Evolutionary conservation across 1,140 invertebrate species (phyloP).

Genomic region (Lasioglossum baleicum): DNA sequence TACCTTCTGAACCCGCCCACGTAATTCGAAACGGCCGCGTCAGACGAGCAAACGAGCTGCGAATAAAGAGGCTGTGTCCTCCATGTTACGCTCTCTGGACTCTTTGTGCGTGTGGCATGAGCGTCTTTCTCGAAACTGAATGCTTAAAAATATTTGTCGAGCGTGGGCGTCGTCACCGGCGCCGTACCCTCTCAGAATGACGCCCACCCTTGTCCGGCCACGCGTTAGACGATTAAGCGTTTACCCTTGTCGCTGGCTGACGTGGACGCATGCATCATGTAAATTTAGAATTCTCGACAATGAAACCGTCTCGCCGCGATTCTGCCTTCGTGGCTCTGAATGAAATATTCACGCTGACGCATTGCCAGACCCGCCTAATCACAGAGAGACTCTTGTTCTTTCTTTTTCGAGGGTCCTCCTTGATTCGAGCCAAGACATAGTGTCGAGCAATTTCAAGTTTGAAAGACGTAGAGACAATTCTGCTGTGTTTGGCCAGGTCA

Average conservation of each 20-base stretch:
- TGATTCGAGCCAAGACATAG: too few relatives aligned
- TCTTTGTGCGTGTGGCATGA: too few relatives aligned
- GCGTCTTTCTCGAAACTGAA: too few relatives aligned
- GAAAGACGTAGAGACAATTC: too few relatives aligned
- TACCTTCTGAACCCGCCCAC: too few relatives aligned
- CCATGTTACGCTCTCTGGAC: too few relatives aligned
- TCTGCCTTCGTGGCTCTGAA: background rate
- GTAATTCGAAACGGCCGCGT: too few relatives aligned
- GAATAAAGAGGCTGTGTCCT: too few relatives aligned
- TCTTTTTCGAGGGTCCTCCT: background rate
- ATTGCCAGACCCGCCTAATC: background rate
- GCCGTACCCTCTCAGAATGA: background rate
- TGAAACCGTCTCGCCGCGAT: conserved; percentile 5
- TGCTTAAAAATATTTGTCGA: background rate
- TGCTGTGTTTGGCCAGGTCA: too few relatives aligned
- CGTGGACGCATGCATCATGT: conserved; percentile 2
- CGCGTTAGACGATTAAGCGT: conserved; percentile 5
- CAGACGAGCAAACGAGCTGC: too few relatives aligned
- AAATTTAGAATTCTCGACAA: conserved; percentile 15
- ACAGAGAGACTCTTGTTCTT: background rate
- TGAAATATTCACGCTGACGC: conserved; percentile 16
- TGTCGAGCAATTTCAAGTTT: too few relatives aligned
- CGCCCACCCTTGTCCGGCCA: background rate
- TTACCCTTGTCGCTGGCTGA: background rate
- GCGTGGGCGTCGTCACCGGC: background rate